Conservation (phyloP, 1,140 invertebrate species). For the Danaus plexippus region DNA sequence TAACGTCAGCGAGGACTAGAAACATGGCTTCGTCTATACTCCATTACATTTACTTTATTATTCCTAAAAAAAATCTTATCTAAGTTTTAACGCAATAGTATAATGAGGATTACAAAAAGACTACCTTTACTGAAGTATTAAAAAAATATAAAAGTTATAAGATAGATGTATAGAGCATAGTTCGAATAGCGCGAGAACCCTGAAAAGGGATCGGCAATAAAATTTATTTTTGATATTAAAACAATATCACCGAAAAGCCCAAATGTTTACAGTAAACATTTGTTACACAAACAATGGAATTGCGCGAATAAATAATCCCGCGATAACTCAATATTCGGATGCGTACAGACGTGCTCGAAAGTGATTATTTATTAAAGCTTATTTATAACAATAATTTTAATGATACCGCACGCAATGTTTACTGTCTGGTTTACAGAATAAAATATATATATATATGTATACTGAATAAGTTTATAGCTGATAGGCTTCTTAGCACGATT, state of each 20-base stretch:
- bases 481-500: too few species aligned
- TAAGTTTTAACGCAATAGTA: too few species aligned
- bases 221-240: conserved; percentile 19
- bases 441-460: too few species aligned
- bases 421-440: too few species aligned
- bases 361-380: conserved; percentile 4
- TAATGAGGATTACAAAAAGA: too few species aligned
- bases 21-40: background rate
- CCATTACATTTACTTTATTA: background rate
- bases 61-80: too few species aligned
- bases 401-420: conserved; percentile 1
- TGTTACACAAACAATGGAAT: conserved; percentile 28
- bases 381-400: conserved; percentile 16
- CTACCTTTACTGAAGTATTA: too few species aligned
- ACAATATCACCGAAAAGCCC: conserved; percentile 12
- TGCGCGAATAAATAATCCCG: conserved; percentile 29
- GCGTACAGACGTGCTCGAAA: conserved; percentile 14
- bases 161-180: too few species aligned
- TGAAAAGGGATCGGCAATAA: background rate
- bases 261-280: conserved; percentile 24
- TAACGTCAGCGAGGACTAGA: background rate
- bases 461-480: too few species aligned
- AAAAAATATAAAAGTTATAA: too few species aligned
- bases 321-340: conserved; percentile 29
- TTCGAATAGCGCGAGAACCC: too few species aligned